These are phyloP conservation scores for Orchesella cincta DNA, from an alignment of 1,140 invertebrate genomes.

Conservation along the genomic window DNA sequence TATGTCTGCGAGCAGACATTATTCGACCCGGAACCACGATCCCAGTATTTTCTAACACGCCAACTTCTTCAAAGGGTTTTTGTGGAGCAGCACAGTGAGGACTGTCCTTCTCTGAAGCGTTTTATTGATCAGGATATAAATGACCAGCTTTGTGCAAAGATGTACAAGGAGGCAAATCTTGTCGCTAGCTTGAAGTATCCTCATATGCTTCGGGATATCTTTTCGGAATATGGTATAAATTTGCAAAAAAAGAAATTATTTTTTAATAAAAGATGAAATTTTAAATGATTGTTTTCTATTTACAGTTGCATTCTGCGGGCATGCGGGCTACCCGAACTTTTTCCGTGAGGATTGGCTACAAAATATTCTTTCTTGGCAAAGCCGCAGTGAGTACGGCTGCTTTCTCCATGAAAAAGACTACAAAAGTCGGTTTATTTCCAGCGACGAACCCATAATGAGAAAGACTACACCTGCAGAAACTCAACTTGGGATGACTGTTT, in stretches of 20 bases:
- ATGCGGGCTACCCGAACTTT: constrained; percentile 12
- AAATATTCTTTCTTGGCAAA: constrained; percentile 17
- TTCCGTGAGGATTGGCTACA: constrained; percentile 6
- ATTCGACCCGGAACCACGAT: neutral
- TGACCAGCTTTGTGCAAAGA: neutral
- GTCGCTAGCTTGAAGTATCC: neutral
- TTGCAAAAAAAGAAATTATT: neutral
- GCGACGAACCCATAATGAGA: neutral
- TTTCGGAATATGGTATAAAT: neutral
- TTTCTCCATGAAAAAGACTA: neutral
- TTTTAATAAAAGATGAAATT: neutral
- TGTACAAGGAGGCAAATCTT: constrained; percentile 5
- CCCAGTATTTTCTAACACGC: neutral
- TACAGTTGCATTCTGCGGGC: neutral
- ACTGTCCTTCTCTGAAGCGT: neutral
- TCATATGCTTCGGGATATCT: neutral
- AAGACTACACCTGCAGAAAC: neutral
- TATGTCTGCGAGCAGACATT: neutral
- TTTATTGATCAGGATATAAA: neutral
- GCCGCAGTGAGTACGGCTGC: constrained; percentile 14
- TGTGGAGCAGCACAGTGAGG: neutral
- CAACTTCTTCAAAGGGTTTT: neutral
- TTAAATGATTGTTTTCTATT: neutral
- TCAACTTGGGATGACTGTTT: neutral
- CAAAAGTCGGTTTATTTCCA: neutral